These are phyloP conservation scores for Protonibea diacanthus DNA, from an alignment of 2,797 vertebrate species.

Conservation along the genomic window DNA sequence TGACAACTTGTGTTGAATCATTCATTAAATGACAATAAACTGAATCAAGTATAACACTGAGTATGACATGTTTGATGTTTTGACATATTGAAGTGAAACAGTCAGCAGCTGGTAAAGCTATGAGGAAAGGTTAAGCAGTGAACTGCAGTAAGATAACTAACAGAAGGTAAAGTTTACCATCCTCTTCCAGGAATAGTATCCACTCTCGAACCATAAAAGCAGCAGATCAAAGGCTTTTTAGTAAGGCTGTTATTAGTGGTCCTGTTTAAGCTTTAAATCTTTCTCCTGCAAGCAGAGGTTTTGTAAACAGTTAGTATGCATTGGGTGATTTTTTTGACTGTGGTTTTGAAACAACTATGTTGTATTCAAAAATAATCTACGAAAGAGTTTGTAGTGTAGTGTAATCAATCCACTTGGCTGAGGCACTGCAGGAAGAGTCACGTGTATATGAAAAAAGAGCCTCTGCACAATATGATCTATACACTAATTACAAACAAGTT, in stretches of 20 bases:
- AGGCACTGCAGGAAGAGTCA: not conserved
- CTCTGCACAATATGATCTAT: too few relatives aligned
- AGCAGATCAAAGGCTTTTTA: conserved; percentile 54
- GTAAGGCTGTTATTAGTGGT: conserved; percentile 61
- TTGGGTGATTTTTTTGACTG: not conserved
- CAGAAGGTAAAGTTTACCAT: conserved; percentile 23
- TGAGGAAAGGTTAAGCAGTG: not conserved
- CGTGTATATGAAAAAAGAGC: not conserved
- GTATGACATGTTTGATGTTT: too few relatives aligned
- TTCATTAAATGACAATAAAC: not conserved
- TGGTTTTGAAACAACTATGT: not conserved
- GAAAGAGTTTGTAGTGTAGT: not conserved
- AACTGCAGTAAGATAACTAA: conserved; percentile 7
- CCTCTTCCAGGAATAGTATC: conserved; percentile 44
- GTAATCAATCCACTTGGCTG: not conserved
- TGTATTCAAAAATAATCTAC: not conserved
- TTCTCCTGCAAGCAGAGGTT: not conserved
- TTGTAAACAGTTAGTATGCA: conserved; percentile 6
- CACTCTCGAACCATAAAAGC: conserved; percentile 47
- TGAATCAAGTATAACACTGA: not conserved
- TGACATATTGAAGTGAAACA: not conserved
- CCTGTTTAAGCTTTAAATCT: conserved; percentile 28
- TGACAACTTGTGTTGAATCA: not conserved
- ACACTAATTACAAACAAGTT: too few relatives aligned
- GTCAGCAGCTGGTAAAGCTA: conserved; percentile 1